Evolutionary conservation across 2,888 invertebrate species (phyloP).

Genomic region (Lasioglossum vierecki): DNA sequence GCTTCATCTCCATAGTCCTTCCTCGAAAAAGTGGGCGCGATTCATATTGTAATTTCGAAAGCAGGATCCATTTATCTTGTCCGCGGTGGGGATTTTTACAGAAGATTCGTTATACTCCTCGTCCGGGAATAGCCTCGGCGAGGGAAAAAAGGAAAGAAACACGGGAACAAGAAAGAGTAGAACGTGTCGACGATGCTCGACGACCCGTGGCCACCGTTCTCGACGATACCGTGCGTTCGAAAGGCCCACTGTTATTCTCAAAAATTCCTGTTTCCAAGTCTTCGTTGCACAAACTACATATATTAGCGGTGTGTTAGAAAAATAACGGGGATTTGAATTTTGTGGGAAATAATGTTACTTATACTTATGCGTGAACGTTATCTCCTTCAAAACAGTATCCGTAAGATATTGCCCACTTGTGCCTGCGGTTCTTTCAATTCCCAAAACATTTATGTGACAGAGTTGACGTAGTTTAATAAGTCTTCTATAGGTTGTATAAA

Average conservation of each 20-base stretch:
- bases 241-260: neutral
- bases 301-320: too few relatives aligned
- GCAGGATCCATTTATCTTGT: conserved; percentile 68
- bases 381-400: too few relatives aligned
- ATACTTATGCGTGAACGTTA: too few relatives aligned
- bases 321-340: too few relatives aligned
- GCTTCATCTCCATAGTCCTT: conserved; percentile 28
- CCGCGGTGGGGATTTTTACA: conserved; percentile 54
- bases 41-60: conserved; percentile 72
- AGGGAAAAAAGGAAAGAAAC: conserved; percentile 1
- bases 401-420: too few relatives aligned
- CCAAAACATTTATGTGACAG: too few relatives aligned
- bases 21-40: conserved; percentile 64
- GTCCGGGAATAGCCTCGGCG: conserved; percentile 35
- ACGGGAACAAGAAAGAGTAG: conserved; percentile 14
- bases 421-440: too few relatives aligned
- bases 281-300: too few relatives aligned
- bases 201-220: conserved; percentile 54
- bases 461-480: too few relatives aligned
- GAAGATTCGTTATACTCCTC: conserved; percentile 61
- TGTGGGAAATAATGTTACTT: too few relatives aligned
- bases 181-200: conserved; percentile 28
- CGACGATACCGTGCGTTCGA: neutral
- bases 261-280: neutral
- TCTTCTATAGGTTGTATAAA: too few relatives aligned